Evolutionary conservation across 2,888 invertebrate species (phyloP).

Genomic region (Microctonus hyperodae): DNA sequence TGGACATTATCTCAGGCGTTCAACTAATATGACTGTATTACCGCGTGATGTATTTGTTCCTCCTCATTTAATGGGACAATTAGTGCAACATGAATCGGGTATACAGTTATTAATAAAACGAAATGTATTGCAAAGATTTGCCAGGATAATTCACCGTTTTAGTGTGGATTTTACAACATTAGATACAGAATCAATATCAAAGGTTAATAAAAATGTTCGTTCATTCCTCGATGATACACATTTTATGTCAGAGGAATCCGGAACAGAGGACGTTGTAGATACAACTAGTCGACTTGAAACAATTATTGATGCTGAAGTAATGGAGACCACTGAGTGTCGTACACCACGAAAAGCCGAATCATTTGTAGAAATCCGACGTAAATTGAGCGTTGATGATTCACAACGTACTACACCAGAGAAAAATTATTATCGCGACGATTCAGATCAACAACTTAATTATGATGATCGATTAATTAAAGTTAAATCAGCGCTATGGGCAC

Average conservation of each 20-base stretch:
- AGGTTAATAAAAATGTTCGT: conserved; percentile 45
- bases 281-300: conserved; percentile 54
- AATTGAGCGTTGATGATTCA: conserved; percentile 57
- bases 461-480: conserved; percentile 70
- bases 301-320: conserved; percentile 56
- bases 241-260: conserved; percentile 50
- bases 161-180: conserved; percentile 47
- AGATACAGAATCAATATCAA: conserved; percentile 47
- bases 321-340: conserved; percentile 44
- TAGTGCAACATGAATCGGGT: conserved; percentile 74
- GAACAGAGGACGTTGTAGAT: conserved; percentile 48
- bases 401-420: conserved; percentile 56
- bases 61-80: conserved; percentile 86
- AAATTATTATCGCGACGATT: conserved; percentile 40
- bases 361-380: conserved; percentile 50
- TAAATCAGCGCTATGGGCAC: conserved; percentile 90
- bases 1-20: conserved; percentile 76
- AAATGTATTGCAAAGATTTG: conserved; percentile 64
- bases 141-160: conserved; percentile 61
- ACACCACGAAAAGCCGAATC: conserved; percentile 47
- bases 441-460: conserved; percentile 1
- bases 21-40: conserved; percentile 69
- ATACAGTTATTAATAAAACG: conserved; percentile 67
- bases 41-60: conserved; percentile 66
- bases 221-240: conserved; percentile 46